A percentile compares a stretch with the other conserved stretches of the same genome.
These are phyloP conservation scores for Punctoribates punctum DNA, from an alignment of 2,888 invertebrate species.

Conservation along the genomic window DNA sequence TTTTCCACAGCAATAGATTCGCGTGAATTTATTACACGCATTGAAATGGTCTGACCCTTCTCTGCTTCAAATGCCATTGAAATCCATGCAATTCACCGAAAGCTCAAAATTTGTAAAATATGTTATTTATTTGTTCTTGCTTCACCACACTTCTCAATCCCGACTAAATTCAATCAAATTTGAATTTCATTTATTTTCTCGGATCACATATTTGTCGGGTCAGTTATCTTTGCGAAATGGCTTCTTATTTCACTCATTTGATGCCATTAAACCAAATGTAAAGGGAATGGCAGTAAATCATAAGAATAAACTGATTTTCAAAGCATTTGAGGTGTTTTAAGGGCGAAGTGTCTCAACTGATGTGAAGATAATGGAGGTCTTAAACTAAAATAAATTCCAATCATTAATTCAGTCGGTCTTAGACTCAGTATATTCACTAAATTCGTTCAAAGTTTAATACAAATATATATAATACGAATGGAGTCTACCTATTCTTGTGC, in stretches of 20 bases:
- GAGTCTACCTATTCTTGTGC: neutral
- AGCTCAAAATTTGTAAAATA: neutral
- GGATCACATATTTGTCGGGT: too few relatives aligned
- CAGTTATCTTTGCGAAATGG: too few relatives aligned
- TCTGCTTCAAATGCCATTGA: neutral
- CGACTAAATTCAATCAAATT: too few relatives aligned
- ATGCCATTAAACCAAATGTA: too few relatives aligned
- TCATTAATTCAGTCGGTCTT: slow-evolving; percentile 27
- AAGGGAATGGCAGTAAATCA: too few relatives aligned
- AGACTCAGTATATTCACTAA: neutral
- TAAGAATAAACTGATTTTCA: too few relatives aligned
- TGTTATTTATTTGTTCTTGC: neutral
- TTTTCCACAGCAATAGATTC: slow-evolving; percentile 30
- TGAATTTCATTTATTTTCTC: too few relatives aligned
- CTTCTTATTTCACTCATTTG: too few relatives aligned
- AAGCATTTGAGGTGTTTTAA: neutral
- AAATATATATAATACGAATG: slow-evolving; percentile 3
- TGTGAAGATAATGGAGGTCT: slow-evolving; percentile 23
- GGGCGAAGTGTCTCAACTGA: slow-evolving; percentile 3
- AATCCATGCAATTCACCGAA: neutral
- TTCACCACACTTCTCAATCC: too few relatives aligned
- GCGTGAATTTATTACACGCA: slow-evolving; percentile 13
- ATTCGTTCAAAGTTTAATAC: slow-evolving; percentile 25
- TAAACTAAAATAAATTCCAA: slow-evolving; percentile 33
- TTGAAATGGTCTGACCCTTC: neutral